Evolutionary conservation across 2,888 invertebrate species (phyloP).

Genomic region (Tenthredo distinguenda): DNA sequence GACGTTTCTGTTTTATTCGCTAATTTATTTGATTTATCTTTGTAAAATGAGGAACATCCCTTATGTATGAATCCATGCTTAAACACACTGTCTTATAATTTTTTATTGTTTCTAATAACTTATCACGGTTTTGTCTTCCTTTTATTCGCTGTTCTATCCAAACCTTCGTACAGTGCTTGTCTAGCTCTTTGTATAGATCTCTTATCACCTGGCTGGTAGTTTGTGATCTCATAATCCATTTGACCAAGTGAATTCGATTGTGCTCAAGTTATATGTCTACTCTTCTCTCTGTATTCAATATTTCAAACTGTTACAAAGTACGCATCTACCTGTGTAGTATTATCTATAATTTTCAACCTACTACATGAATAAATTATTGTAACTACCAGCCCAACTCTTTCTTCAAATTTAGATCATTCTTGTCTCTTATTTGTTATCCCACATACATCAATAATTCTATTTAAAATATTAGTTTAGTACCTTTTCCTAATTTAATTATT

Average conservation of each 20-base stretch:
- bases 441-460: constrained; percentile 21
- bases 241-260: neutral
- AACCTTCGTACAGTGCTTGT: constrained; percentile 33
- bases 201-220: constrained; percentile 40
- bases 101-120: constrained; percentile 24
- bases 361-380: neutral
- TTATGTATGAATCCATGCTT: constrained; percentile 30
- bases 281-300: neutral
- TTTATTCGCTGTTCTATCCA: neutral
- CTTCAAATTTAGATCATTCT: neutral
- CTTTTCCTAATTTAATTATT: constrained; percentile 36
- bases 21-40: neutral
- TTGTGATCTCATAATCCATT: neutral
- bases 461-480: constrained; percentile 21
- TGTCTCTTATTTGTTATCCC: constrained; percentile 30
- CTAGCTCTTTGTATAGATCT: constrained; percentile 21
- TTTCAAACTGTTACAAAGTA: neutral
- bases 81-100: constrained; percentile 33
- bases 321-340: neutral
- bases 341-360: neutral
- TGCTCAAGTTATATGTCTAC: neutral
- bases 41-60: constrained; percentile 11
- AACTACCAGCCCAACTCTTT: constrained; percentile 30
- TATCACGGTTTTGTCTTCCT: constrained; percentile 1
- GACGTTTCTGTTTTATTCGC: neutral